Conservation (phyloP, 2,888 invertebrate genomes). For the Resseliella maxima region DNA sequence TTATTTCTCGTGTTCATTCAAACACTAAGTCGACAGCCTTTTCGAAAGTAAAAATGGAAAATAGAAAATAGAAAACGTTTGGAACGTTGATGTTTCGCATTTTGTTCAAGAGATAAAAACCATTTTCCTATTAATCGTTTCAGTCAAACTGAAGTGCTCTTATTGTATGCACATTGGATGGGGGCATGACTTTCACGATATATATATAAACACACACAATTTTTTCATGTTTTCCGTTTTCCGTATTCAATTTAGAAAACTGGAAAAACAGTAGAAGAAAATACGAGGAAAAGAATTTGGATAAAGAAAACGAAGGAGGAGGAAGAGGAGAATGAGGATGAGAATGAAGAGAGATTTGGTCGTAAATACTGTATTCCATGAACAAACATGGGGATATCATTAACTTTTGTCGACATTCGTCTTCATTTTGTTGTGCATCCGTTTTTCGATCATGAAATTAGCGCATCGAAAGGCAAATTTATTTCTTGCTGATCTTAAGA, state of each 20-base stretch:
- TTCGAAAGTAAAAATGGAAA: neutral
- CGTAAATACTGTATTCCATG: constrained; percentile 2
- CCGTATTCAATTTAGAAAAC: constrained; percentile 7
- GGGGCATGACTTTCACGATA: constrained; percentile 12
- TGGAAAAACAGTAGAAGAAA: neutral
- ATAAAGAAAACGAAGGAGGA: neutral
- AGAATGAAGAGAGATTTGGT: too few relatives aligned
- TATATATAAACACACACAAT: too few relatives aligned
- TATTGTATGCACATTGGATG: neutral
- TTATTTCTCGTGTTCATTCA: too few relatives aligned
- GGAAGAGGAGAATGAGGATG: neutral
- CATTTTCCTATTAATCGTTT: constrained; percentile 45
- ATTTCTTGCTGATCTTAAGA: constrained; percentile 25
- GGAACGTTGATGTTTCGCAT: neutral
- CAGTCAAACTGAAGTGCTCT: neutral
- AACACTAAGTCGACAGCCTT: neutral
- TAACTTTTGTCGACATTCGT: constrained; percentile 17
- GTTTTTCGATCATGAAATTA: constrained; percentile 37
- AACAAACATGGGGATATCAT: constrained; percentile 7
- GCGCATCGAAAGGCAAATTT: neutral
- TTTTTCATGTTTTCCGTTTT: constrained; percentile 8
- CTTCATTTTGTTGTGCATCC: neutral
- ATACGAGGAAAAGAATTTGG: too few relatives aligned
- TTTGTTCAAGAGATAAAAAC: constrained; percentile 12
- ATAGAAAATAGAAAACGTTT: neutral